phyloP scores from a whole-genome alignment of 1,140 invertebrate genomes.

The Aphidius ervi region DNA sequence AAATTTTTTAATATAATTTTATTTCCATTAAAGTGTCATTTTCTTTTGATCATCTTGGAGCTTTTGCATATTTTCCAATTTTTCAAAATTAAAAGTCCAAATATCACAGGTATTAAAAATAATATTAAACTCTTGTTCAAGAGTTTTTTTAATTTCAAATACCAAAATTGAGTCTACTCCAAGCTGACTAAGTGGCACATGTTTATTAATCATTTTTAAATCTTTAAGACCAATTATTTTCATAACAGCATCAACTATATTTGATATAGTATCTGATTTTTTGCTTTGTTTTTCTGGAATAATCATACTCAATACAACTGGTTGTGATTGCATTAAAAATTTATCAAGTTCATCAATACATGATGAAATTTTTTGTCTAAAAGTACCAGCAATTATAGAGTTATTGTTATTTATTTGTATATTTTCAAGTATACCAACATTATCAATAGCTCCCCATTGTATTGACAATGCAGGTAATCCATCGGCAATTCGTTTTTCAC shows the following conservation, averaged over 20 bases:
- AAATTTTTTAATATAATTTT: too few species aligned
- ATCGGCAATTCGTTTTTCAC: conserved; percentile 49
- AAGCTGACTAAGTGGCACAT: conserved; percentile 66
- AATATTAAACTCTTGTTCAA: conserved; percentile 71
- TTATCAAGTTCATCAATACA: conserved; percentile 55
- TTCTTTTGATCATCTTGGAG: too few species aligned
- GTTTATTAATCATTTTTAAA: conserved; percentile 57
- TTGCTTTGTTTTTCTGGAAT: conserved; percentile 55
- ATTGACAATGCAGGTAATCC: conserved; percentile 57
- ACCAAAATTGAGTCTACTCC: conserved; percentile 80
- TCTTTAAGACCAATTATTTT: conserved; percentile 53
- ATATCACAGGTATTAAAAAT: conserved; percentile 69
- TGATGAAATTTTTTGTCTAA: conserved; percentile 64
- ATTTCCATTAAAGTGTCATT: too few species aligned
- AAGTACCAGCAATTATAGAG: conserved; percentile 57
- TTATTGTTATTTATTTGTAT: conserved; percentile 64
- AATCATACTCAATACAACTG: conserved; percentile 63
- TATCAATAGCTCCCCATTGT: conserved; percentile 59
- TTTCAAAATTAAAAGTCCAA: conserved; percentile 55
- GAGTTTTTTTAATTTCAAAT: conserved; percentile 33
- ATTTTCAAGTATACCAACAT: conserved; percentile 59
- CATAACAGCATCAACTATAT: conserved; percentile 49
- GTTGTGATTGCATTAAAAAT: conserved; percentile 57
- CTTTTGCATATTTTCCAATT: conserved; percentile 39
- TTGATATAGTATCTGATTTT: conserved; percentile 27